A percentile compares a stretch with the other conserved stretches of the same genome.
These are phyloP conservation scores for Acestrorhynchus altus DNA, from an alignment of 2,797 vertebrate genomes.

Conservation along the genomic window DNA sequence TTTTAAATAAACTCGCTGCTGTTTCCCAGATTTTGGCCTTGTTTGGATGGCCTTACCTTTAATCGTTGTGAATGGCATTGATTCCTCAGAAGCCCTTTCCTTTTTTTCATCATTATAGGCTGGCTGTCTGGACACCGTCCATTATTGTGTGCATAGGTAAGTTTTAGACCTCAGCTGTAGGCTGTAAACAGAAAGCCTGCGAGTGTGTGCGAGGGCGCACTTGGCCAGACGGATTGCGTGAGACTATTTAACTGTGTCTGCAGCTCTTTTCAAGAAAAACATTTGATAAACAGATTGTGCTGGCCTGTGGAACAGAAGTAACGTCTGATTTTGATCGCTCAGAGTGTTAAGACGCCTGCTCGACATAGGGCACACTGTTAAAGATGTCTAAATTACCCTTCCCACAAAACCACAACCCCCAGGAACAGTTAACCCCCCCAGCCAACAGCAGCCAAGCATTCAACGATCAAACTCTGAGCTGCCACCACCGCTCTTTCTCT, in stretches of 20 bases:
- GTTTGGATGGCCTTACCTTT: constrained; percentile 60
- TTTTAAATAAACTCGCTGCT: constrained; percentile 66
- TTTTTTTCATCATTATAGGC: constrained; percentile 30
- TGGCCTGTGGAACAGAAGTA: constrained; percentile 61
- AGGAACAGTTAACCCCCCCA: constrained; percentile 66
- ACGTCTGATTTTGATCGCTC: constrained; percentile 64
- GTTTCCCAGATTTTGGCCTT: constrained; percentile 62
- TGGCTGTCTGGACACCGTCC: constrained; percentile 59
- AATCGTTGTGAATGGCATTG: constrained; percentile 59
- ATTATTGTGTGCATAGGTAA: constrained; percentile 41
- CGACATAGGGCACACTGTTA: constrained; percentile 69
- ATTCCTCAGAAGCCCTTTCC: constrained; percentile 56
- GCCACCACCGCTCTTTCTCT: constrained; percentile 42
- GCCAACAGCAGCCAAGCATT: constrained; percentile 72
- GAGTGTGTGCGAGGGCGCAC: constrained; percentile 57
- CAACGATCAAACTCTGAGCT: constrained; percentile 66
- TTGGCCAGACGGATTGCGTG: constrained; percentile 69
- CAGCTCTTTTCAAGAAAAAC: constrained; percentile 73
- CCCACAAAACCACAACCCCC: constrained; percentile 75
- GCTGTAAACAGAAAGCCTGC: constrained; percentile 53
- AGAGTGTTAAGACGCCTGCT: constrained; percentile 69
- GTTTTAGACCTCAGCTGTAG: constrained; percentile 50
- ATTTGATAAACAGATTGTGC: constrained; percentile 76
- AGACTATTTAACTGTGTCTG: constrained; percentile 71
- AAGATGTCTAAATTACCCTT: constrained; percentile 73